Evolutionary conservation across 1,140 invertebrate genomes (phyloP).

Genomic region (Marisa cornuarietis): DNA sequence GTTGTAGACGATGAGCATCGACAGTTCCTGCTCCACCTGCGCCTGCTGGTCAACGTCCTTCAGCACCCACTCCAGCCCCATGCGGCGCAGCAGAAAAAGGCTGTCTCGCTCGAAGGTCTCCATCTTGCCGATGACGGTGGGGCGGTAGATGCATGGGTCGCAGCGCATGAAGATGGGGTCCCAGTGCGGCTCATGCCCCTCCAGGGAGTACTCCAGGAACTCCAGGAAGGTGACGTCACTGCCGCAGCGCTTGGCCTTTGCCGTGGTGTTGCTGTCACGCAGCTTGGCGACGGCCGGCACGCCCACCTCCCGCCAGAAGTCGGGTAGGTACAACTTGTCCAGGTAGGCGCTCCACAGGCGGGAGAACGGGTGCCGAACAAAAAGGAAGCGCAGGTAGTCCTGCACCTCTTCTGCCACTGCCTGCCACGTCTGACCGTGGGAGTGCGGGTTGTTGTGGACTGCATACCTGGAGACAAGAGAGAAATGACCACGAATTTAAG

Average conservation of each 20-base stretch:
- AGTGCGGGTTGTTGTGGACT: background rate
- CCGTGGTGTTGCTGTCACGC: background rate
- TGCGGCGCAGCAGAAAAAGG: background rate
- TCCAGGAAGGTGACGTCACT: slow-evolving; percentile 14
- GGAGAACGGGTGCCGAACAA: slow-evolving; percentile 24
- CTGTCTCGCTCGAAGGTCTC: slow-evolving; percentile 19
- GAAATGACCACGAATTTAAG: too few relatives aligned
- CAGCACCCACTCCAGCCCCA: slow-evolving; percentile 17
- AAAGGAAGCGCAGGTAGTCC: slow-evolving; percentile 12
- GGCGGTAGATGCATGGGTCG: slow-evolving; percentile 17
- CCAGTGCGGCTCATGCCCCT: slow-evolving; percentile 6
- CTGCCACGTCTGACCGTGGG: background rate
- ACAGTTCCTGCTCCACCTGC: slow-evolving; percentile 16
- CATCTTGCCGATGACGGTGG: slow-evolving; percentile 9
- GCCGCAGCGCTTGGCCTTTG: background rate
- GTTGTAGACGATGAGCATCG: slow-evolving; percentile 12
- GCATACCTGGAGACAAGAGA: too few relatives aligned
- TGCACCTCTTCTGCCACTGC: background rate
- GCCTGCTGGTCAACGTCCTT: background rate
- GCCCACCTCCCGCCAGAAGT: slow-evolving; percentile 19
- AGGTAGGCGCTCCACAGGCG: slow-evolving; percentile 26
- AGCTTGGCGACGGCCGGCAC: background rate
- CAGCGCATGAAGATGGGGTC: slow-evolving; percentile 9
- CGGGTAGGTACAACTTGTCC: slow-evolving; percentile 25
- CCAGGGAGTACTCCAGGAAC: slow-evolving; percentile 14